phyloP scores from a whole-genome alignment of 2,797 vertebrate genomes.

The Darevskia mixta region DNA sequence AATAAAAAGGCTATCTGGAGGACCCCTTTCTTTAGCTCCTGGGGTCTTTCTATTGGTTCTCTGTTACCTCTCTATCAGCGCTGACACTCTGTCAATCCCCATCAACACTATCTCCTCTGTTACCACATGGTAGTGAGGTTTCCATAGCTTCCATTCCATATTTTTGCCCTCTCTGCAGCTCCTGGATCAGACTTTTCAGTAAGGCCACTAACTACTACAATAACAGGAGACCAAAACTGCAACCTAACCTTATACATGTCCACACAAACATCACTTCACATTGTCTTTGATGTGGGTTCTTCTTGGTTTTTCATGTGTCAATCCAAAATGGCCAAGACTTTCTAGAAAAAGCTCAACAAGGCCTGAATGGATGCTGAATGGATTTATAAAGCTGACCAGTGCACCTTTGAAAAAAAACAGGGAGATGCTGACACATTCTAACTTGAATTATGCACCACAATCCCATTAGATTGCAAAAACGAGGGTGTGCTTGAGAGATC shows the following conservation, averaged over 20 bases:
- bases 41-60: not conserved
- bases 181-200: no score
- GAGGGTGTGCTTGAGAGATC: constrained; percentile 15
- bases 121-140: no score
- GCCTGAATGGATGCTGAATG: constrained; percentile 9
- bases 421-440: constrained; percentile 29
- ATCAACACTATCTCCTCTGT: no score
- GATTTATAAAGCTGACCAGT: not conserved
- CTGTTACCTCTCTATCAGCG: not conserved
- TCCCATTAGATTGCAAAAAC: constrained; percentile 27
- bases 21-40: no score
- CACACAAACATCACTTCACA: not conserved
- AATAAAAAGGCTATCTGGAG: no score
- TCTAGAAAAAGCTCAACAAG: not conserved
- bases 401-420: not conserved
- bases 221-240: no score
- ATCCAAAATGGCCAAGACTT: constrained; percentile 20
- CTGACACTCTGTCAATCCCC: no score
- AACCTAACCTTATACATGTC: no score
- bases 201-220: no score
- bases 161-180: no score
- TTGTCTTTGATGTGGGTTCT: not conserved
- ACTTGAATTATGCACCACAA: constrained; percentile 6
- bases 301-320: not conserved
- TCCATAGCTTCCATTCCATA: no score